Percentiles rank a stretch among this genome's conserved stretches.
These are phyloP conservation scores for Scaptomyza montana DNA, from an alignment of 1,140 invertebrate genomes.

Conservation along the genomic window DNA sequence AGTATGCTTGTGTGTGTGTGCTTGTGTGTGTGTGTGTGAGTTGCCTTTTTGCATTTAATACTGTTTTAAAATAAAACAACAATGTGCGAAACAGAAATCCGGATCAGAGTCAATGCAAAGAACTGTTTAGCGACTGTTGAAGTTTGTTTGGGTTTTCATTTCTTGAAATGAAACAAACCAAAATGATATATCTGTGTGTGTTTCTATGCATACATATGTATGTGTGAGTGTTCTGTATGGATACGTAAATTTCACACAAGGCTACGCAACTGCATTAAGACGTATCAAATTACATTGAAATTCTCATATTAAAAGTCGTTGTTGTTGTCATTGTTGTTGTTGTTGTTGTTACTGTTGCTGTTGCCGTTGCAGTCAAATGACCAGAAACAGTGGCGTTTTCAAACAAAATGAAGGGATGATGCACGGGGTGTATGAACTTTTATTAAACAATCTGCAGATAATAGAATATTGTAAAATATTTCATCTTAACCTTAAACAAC, in stretches of 20 bases:
- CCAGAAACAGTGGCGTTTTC: constrained; percentile 17
- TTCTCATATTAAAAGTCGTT: constrained; percentile 65
- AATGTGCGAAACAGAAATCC: constrained; percentile 21
- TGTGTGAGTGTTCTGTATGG: constrained; percentile 18
- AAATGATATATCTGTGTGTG: constrained; percentile 20
- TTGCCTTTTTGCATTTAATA: constrained; percentile 37
- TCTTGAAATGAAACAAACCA: constrained; percentile 45
- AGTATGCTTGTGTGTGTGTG: constrained; percentile 13
- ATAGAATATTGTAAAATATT: too few relatives aligned
- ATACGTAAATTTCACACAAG: constrained; percentile 72
- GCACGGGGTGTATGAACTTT: too few relatives aligned
- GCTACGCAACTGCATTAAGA: constrained; percentile 58
- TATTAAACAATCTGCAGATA: too few relatives aligned
- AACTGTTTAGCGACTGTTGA: constrained; percentile 54
- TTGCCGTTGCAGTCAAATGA: constrained; percentile 27
- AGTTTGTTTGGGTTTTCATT: constrained; percentile 29
- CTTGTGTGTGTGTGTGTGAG: constrained; percentile 9
- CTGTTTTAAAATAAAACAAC: constrained; percentile 58
- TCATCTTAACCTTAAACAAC: too few relatives aligned
- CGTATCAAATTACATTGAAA: constrained; percentile 70
- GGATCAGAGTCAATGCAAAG: constrained; percentile 22
- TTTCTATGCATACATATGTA: neutral
- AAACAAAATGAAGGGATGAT: neutral
- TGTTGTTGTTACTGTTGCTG: constrained; percentile 17
- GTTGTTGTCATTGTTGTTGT: constrained; percentile 11